Evolutionary conservation across 1,140 invertebrate genomes (phyloP), one percentile per base, ranked within the genome.

Genomic region (Dendroctonus ponderosae): DNA sequence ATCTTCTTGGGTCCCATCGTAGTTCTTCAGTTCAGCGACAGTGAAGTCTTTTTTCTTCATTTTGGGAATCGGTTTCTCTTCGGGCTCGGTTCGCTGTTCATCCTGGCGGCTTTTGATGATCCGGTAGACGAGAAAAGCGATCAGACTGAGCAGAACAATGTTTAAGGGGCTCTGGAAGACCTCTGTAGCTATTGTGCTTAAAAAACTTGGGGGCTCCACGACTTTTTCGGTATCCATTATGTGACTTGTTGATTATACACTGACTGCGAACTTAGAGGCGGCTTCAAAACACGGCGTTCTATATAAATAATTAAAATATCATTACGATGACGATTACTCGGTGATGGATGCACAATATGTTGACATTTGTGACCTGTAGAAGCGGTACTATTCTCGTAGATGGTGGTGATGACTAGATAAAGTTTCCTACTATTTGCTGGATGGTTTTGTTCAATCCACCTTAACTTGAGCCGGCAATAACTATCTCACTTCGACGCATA

Each of bases 1-100:
- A 77, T 97, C 93, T 12, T 86, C 78, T 62, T 88, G 86, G 62
- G 79, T 90, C 11, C 90, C 91, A 79, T 98, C 91, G 78, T 89
- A 98, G 70, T 90, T 84, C 64, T 86, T 87, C 37, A 99, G 80
- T 79, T 99, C 94, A 74, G 92, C 85, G 38, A 94, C 79, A 0
- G 93, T 96, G 82, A 98, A 96, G 78, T 99, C 96, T 72, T 87
- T 86, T 74, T 87, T 88, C 66, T 93, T 89, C 74, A 98, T 76
- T 80, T 91, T 93, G 0, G 94, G 91, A 52, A 97, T 76, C 71
- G 84, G 80, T 43, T 85, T 84, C 67, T 85, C 80, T n/a, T 80
- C 79, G 15, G 80, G 77, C 49, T 83, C 76, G 11, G 54, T 51
- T 9, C 78, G 77, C 49, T 68, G 50, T 60, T 81, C 76, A 70